A percentile compares a stretch with the other conserved stretches of the same genome.
Conservation (phyloP, 2,888 invertebrate genomes). For the Stenotaenia linearis region DNA sequence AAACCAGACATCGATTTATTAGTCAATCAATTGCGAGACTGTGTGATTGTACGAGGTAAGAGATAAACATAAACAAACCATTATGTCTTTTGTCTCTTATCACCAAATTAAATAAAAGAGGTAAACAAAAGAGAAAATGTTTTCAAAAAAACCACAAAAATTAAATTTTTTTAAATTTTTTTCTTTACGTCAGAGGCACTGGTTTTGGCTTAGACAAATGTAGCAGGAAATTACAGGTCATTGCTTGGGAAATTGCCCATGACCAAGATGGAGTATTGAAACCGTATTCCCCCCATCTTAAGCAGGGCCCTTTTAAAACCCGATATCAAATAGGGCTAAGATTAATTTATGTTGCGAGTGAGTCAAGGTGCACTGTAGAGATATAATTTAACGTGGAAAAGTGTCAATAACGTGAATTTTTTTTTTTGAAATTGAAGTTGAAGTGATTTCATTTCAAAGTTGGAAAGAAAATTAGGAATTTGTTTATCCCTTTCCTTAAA, state of each 20-base stretch:
- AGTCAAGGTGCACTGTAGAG: neutral
- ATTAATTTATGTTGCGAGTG: neutral
- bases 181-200: neutral
- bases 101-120: neutral
- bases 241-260: neutral
- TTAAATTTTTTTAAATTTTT: neutral
- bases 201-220: neutral
- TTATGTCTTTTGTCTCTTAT: neutral
- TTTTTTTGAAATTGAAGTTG: neutral
- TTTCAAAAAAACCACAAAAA: neutral
- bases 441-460: no score
- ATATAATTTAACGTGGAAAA: neutral
- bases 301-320: neutral
- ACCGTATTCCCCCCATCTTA: neutral
- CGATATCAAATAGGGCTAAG: neutral
- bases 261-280: conserved; percentile 1
- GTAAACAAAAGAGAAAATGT: neutral
- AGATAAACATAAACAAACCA: neutral
- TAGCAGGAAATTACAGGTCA: neutral
- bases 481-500: no score
- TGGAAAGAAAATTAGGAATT: no score
- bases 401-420: no score
- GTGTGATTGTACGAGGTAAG: neutral
- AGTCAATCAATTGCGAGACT: neutral
- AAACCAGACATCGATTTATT: neutral